phyloP scores from a whole-genome alignment of 2,888 invertebrate genomes.

The Megalurothrips usitatus region DNA sequence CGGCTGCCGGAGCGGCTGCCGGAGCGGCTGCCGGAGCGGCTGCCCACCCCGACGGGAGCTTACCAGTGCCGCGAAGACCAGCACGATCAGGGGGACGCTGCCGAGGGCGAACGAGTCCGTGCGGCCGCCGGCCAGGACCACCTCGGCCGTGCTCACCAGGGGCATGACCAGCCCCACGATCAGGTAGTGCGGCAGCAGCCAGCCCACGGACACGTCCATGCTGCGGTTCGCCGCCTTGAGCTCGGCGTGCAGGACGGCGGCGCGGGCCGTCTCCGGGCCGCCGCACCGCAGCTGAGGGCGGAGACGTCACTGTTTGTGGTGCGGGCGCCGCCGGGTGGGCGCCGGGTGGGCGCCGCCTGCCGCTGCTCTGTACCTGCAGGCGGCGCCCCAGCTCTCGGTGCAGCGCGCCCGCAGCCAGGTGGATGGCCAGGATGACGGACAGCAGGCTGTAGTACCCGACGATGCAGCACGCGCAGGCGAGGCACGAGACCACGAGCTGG shows the following conservation, averaged over 20 bases:
- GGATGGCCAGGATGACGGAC: background rate
- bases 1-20: too few species aligned
- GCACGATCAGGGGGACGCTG: background rate
- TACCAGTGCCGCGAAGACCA: background rate
- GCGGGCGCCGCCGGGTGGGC: too few species aligned
- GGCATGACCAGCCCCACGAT: background rate
- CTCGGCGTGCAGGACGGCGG: background rate
- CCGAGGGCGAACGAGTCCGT: background rate
- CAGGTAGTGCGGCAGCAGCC: background rate
- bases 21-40: background rate
- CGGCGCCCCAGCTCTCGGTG: background rate
- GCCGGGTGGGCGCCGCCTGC: too few species aligned
- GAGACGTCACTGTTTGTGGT: background rate
- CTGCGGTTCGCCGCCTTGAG: background rate
- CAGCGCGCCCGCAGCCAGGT: background rate
- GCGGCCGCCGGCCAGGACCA: background rate
- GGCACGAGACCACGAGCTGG: background rate
- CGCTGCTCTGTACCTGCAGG: background rate
- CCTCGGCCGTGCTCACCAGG: background rate
- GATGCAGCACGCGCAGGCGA: background rate
- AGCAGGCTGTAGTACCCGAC: background rate
- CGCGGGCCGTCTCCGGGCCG: background rate
- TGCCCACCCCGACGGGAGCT: background rate
- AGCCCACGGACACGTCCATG: background rate
- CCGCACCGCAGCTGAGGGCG: background rate